phyloP scores from a whole-genome alignment of 2,888 invertebrate species.

The Microctonus aethiopoides region DNA sequence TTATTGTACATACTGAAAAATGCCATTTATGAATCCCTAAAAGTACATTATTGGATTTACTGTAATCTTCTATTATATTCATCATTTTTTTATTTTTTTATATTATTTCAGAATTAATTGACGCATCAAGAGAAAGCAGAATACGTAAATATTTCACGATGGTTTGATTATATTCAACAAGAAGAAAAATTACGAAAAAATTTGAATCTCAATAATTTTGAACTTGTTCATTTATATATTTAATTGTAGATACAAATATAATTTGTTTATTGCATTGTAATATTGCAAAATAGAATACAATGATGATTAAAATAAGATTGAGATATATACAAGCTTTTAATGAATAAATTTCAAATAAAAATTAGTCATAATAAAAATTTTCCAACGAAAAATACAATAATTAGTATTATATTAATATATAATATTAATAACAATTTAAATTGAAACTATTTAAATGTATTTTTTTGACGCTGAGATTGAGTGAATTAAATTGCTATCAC shows the following conservation, averaged over 20 bases:
- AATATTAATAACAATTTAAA: too few species aligned
- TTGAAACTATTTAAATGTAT: too few species aligned
- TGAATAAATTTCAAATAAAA: too few species aligned
- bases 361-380: too few species aligned
- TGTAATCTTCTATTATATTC: conserved; percentile 41
- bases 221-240: conserved; percentile 57
- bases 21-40: conserved; percentile 41
- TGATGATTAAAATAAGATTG: too few species aligned
- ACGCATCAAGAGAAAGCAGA: conserved; percentile 76
- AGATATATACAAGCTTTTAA: too few species aligned
- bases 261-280: too few species aligned
- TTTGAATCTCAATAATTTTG: conserved; percentile 68
- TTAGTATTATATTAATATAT: too few species aligned
- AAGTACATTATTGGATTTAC: conserved; percentile 42
- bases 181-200: conserved; percentile 73
- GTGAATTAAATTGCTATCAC: too few species aligned
- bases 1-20: conserved; percentile 11
- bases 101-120: conserved; percentile 71
- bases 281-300: neutral
- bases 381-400: too few species aligned
- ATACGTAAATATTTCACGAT: conserved; percentile 77
- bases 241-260: conserved; percentile 38
- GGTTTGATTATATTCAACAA: conserved; percentile 83
- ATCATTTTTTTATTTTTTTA: conserved; percentile 29
- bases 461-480: too few species aligned